phyloP scores from a whole-genome alignment of 2,888 invertebrate genomes.

The Heliconius hortense region DNA sequence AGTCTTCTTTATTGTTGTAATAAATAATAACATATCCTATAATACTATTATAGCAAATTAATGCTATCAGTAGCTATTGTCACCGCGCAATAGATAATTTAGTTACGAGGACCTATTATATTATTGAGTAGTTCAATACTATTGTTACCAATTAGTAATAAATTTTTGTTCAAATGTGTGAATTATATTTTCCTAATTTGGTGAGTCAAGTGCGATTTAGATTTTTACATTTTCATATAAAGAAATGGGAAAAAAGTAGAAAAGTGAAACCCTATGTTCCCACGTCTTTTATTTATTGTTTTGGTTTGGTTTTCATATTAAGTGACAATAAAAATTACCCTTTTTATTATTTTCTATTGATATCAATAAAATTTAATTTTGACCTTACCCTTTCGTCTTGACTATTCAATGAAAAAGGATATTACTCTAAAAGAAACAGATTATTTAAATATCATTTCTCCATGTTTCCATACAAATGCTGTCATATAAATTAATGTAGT shows the following conservation, averaged over 20 bases:
- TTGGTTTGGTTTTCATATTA: too few species aligned
- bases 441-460: neutral
- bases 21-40: neutral
- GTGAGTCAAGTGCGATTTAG: too few species aligned
- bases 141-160: neutral
- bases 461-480: neutral
- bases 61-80: neutral
- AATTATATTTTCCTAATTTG: too few species aligned
- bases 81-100: neutral
- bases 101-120: neutral
- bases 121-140: neutral
- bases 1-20: too few species aligned
- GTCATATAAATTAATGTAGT: conserved; percentile 3
- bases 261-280: too few species aligned
- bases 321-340: too few species aligned
- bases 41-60: neutral
- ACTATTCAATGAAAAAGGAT: neutral
- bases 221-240: too few species aligned
- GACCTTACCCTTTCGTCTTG: neutral
- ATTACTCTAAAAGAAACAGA: neutral
- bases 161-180: neutral
- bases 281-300: too few species aligned
- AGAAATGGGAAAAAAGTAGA: too few species aligned
- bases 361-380: too few species aligned
- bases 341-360: too few species aligned